Evolutionary conservation across 2,888 invertebrate genomes (phyloP).

Genomic region (Norana najaformis): DNA sequence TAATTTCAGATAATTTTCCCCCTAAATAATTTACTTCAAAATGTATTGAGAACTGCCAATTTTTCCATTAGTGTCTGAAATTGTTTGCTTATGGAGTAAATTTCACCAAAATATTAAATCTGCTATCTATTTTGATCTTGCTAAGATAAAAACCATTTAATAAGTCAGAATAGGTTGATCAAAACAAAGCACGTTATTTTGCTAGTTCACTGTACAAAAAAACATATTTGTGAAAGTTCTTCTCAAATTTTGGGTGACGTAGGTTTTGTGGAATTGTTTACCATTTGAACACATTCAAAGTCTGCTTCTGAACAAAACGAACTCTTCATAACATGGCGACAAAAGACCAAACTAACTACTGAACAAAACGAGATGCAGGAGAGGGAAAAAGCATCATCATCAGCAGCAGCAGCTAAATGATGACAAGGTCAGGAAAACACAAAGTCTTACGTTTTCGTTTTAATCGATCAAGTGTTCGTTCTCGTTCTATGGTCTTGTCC

Average conservation of each 20-base stretch:
- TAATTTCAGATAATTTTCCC: not conserved
- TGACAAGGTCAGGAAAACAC: not conserved
- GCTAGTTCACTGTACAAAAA: not conserved
- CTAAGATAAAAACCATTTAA: not conserved
- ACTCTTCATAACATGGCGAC: too few relatives aligned
- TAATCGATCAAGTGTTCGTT: conserved; percentile 58
- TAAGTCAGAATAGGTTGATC: not conserved
- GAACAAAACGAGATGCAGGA: conserved; percentile 13
- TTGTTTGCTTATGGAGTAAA: not conserved
- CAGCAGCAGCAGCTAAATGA: not conserved
- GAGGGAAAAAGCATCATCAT: not conserved
- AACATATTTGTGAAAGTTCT: too few relatives aligned
- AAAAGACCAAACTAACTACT: not conserved
- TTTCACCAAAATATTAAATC: not conserved
- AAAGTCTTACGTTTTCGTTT: conserved; percentile 58
- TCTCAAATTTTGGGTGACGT: not conserved
- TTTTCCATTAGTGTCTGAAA: not conserved
- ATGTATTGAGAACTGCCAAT: not conserved
- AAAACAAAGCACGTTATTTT: not conserved
- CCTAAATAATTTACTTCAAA: not conserved
- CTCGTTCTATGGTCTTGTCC: conserved; percentile 51
- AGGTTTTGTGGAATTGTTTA: not conserved
- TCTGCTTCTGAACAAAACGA: not conserved
- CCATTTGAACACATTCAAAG: not conserved
- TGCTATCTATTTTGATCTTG: not conserved